A percentile compares a stretch with the other conserved stretches of the same genome.
These are phyloP conservation scores for Ectobius pallidus DNA, from an alignment of 2,888 invertebrate species.

Conservation along the genomic window DNA sequence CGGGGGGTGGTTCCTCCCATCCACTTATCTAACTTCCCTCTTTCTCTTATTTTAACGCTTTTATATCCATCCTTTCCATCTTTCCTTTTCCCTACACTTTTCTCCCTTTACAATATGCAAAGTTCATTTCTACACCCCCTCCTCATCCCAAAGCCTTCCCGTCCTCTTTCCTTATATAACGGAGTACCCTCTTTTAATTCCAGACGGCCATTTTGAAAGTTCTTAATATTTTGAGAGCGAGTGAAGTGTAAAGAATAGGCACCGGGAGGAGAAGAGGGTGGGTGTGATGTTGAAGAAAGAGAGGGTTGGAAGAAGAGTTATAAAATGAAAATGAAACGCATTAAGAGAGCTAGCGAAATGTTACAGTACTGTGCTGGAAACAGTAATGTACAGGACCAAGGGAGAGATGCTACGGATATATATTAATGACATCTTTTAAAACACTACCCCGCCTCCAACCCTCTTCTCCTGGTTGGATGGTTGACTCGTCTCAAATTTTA, in stretches of 20 bases:
- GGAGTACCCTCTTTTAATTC: slow-evolving; percentile 42
- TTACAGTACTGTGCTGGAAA: slow-evolving; percentile 5
- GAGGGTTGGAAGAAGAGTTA: slow-evolving; percentile 33
- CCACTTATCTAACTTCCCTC: slow-evolving; percentile 11
- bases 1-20: slow-evolving; percentile 5
- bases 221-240: slow-evolving; percentile 44
- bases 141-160: background rate
- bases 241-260: slow-evolving; percentile 36
- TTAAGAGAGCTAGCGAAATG: slow-evolving; percentile 18
- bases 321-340: slow-evolving; percentile 38
- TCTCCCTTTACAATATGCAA: slow-evolving; percentile 42
- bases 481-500: slow-evolving; percentile 4
- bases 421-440: slow-evolving; percentile 27
- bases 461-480: background rate
- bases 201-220: slow-evolving; percentile 45
- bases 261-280: background rate
- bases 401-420: background rate
- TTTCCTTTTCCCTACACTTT: slow-evolving; percentile 27
- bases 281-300: slow-evolving; percentile 2
- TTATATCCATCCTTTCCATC: slow-evolving; percentile 11
- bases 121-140: slow-evolving; percentile 40
- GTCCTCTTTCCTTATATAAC: slow-evolving; percentile 33
- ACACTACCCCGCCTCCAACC: background rate
- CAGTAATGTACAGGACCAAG: slow-evolving; percentile 13
- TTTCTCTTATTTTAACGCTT: slow-evolving; percentile 27